Conservation (phyloP, 2,113 vertebrate genomes). For the Nipponia nippon region DNA sequence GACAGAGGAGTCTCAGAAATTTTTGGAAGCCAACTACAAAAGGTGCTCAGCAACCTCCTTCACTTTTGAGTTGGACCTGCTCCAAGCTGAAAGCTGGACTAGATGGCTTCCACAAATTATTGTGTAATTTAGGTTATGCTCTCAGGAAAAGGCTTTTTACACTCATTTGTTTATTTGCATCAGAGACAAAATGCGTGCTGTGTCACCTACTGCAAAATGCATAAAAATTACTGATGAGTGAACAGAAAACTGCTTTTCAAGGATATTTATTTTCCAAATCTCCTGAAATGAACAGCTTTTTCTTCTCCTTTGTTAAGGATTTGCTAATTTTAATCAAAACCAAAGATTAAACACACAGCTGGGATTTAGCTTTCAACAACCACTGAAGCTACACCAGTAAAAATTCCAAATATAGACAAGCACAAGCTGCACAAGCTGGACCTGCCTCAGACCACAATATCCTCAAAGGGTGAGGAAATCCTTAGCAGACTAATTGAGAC, state of each 20-base stretch:
- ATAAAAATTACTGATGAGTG: not conserved
- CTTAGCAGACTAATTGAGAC: not conserved
- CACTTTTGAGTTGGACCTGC: not conserved
- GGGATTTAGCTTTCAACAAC: not conserved
- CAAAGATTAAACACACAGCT: not conserved
- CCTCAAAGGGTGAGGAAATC: not conserved
- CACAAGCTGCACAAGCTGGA: not conserved
- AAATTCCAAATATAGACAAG: not conserved
- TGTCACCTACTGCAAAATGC: not conserved
- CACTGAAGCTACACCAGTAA: not conserved
- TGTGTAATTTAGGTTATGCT: not conserved
- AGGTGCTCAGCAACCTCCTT: not conserved
- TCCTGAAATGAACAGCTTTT: not conserved
- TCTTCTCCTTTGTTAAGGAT: not conserved
- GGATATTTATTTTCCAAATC: not conserved
- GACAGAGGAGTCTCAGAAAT: not conserved
- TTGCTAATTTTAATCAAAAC: not conserved
- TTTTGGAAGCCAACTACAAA: not conserved
- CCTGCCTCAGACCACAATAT: not conserved
- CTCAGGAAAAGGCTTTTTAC: not conserved
- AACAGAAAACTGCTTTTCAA: not conserved
- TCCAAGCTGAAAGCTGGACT: not conserved
- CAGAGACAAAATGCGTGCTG: fast-evolving
- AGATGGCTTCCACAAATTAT: not conserved
- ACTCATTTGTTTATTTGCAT: not conserved